Evolutionary conservation across 2,888 invertebrate species (phyloP).

Genomic region (Perithous albicinctus): DNA sequence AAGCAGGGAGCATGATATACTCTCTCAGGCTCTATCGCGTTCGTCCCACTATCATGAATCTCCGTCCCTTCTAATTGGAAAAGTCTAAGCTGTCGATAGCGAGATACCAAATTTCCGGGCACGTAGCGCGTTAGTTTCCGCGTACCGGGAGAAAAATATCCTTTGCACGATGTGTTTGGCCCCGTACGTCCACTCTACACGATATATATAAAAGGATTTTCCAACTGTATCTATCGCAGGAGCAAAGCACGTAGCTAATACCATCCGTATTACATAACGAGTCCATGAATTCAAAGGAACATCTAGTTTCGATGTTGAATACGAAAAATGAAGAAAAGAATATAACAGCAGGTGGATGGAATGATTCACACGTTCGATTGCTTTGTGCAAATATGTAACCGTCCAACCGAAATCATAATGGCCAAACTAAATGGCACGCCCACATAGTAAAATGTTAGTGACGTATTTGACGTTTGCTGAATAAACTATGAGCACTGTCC

Average conservation of each 20-base stretch:
- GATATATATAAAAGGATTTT: slow-evolving; percentile 35
- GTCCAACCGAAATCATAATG: slow-evolving; percentile 16
- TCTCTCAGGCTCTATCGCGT: not conserved
- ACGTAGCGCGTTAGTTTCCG: slow-evolving; percentile 69
- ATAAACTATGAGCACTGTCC: slow-evolving; percentile 22
- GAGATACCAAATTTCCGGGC: slow-evolving; percentile 71
- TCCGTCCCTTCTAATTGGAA: slow-evolving; percentile 77
- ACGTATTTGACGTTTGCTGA: slow-evolving; percentile 23
- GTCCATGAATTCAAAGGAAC: slow-evolving; percentile 24
- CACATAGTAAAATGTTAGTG: slow-evolving; percentile 17
- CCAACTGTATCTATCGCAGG: not conserved
- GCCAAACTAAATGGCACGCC: not conserved
- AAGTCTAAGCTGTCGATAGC: slow-evolving; percentile 75
- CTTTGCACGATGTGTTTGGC: slow-evolving; percentile 40
- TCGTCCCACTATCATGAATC: slow-evolving; percentile 73
- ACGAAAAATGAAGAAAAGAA: not conserved
- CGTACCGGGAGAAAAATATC: slow-evolving; percentile 52
- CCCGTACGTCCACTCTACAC: slow-evolving; percentile 12
- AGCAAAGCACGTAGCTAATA: slow-evolving; percentile 27
- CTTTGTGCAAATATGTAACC: slow-evolving; percentile 13
- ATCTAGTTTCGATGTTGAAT: slow-evolving; percentile 12
- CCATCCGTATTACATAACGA: slow-evolving; percentile 1
- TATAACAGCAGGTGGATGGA: slow-evolving; percentile 2
- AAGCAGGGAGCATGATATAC: not conserved
- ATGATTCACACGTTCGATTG: slow-evolving; percentile 23